Conservation (phyloP, 2,113 vertebrate genomes). For the Orycteropus afer region DNA sequence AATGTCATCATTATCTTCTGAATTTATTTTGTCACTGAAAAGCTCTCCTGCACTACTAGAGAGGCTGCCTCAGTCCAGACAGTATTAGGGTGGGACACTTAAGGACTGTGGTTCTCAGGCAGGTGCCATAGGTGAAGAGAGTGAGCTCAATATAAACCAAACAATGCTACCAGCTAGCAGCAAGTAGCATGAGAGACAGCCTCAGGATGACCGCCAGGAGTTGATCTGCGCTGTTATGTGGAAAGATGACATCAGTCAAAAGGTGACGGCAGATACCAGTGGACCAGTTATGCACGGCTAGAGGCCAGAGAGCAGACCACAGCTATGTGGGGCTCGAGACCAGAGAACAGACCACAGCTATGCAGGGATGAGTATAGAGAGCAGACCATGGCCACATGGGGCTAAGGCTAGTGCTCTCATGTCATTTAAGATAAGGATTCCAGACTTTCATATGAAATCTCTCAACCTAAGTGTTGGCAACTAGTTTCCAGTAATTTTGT, state of each 20-base stretch:
- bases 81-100: not conserved
- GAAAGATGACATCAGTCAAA: not conserved
- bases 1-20: not conserved
- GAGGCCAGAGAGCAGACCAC: too few relatives aligned
- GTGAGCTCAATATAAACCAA: too few relatives aligned
- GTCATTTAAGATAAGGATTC: not conserved
- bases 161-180: not conserved
- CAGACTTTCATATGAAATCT: not conserved
- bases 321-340: too few relatives aligned
- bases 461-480: not conserved
- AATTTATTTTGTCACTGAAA: not conserved
- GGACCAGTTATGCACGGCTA: too few relatives aligned
- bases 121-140: not conserved
- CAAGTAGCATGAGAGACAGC: not conserved
- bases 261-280: too few relatives aligned
- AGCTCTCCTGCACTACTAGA: not conserved
- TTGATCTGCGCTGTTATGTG: accelerated
- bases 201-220: not conserved
- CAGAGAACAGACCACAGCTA: too few relatives aligned
- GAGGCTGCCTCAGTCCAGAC: not conserved
- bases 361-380: too few relatives aligned
- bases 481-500: not conserved
- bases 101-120: not conserved
- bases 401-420: too few relatives aligned
- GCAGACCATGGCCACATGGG: not conserved